A percentile compares a stretch with the other conserved stretches of the same genome.
Conservation (phyloP, 2,888 invertebrate species). For the Epirrhoe tristata region DNA sequence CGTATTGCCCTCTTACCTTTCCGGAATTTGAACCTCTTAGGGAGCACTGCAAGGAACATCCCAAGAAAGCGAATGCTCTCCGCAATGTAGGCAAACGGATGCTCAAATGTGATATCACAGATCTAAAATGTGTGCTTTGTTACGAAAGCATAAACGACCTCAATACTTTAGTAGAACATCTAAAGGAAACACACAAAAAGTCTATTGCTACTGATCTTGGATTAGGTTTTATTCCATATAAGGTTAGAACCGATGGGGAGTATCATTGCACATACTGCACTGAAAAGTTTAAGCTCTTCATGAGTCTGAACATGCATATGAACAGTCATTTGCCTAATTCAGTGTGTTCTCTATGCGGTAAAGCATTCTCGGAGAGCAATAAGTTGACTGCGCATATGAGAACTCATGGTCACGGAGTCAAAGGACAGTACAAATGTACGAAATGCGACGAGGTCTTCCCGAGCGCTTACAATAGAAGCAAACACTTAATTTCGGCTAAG, state of each 20-base stretch:
- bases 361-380: conserved; percentile 50
- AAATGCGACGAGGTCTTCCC: conserved; percentile 67
- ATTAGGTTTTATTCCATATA: conserved; percentile 68
- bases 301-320: conserved; percentile 71
- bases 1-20: conserved; percentile 65
- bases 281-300: conserved; percentile 65
- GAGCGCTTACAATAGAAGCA: conserved; percentile 57
- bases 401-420: conserved; percentile 28
- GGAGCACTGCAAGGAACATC: conserved; percentile 61
- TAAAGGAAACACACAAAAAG: conserved; percentile 62
- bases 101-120: conserved; percentile 70
- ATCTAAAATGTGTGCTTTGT: conserved; percentile 69
- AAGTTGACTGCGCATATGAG: conserved; percentile 35
- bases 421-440: conserved; percentile 59
- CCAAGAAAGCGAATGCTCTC: conserved; percentile 56
- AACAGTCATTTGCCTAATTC: conserved; percentile 74
- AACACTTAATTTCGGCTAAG: conserved; percentile 55
- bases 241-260: conserved; percentile 54
- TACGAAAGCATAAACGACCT: conserved; percentile 51
- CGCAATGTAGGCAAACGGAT: conserved; percentile 12
- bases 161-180: conserved; percentile 64
- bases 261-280: conserved; percentile 66
- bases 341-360: conserved; percentile 75
- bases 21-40: conserved; percentile 66
- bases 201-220: conserved; percentile 57